Base-by-base conservation (phyloP, 2,888 invertebrate species). In the Papilio protenor region DNA sequence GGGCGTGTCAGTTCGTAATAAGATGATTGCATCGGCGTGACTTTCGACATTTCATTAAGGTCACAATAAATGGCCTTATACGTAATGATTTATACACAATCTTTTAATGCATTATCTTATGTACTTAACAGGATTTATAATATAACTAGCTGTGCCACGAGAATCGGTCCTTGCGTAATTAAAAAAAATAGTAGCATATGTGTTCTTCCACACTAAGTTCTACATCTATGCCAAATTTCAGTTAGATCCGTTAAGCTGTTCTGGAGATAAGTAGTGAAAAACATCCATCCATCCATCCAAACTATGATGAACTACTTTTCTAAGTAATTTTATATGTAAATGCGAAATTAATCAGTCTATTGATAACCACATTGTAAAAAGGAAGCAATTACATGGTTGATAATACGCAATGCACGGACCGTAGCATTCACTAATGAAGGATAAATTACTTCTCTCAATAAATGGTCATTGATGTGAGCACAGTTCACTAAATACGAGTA, bases 1-100 rank as follows among this genome's bases (percentile, higher is more conserved):
- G 83, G 84, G 85, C 79, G 83, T 81, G 77, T 76, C 82, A 82
- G 80, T 83, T 74, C 47, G 76, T 84, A 82, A 85, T 84, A 79
- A 81, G 73, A 76, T 78, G 61, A 80, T 79, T 79, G 79, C 72
- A 55, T 64, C 76, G 69, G 79, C 74, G 73, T 61, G 72, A 76
- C 77, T 79, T 77, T 81, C 81, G 79, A 77, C 77, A 72, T 78
- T 78, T 66, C 78, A 72, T 66, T 72, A 49, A 72, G 72, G 72
- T 75, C 71, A 75, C 27, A 74, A 71, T 74, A 61, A 75, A 78
- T 75, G 12, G 66, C 61, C n/a, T 52, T 64, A 33, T 64, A 57
- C 27, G 64, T 52, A 18, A 27, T 40, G n/a, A 33, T 21, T 16
- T 55, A 52, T 61, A n/a, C 45, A 64, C 57, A 57, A 23, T 59